Evolutionary conservation across 1,140 invertebrate species (phyloP).

Genomic region (Drosophila sulfurigaster): DNA sequence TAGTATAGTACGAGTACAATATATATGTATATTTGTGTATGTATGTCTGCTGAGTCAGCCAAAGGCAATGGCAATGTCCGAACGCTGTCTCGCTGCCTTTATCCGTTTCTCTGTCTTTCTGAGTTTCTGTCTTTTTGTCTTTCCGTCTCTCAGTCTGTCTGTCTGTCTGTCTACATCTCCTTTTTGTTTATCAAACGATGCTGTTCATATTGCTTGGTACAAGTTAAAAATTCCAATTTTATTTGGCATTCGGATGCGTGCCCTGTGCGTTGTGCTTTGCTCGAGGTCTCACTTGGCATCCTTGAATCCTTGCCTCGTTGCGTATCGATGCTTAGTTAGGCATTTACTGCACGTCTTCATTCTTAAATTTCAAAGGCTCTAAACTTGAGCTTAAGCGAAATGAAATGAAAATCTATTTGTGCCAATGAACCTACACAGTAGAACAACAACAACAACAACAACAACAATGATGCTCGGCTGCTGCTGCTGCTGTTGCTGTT

Average conservation of each 20-base stretch:
- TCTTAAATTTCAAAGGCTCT: constrained; percentile 66
- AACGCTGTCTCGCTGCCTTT: constrained; percentile 1
- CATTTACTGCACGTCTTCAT: constrained; percentile 63
- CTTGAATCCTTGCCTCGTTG: constrained; percentile 10
- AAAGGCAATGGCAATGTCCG: constrained; percentile 30
- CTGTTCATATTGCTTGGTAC: constrained; percentile 48
- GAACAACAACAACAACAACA: constrained; percentile 22
- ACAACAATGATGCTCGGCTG: background rate
- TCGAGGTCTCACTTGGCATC: background rate
- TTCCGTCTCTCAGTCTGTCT: background rate
- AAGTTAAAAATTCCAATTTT: constrained; percentile 63
- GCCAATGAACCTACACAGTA: constrained; percentile 17
- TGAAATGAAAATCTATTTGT: constrained; percentile 70
- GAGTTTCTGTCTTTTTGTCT: constrained; percentile 5
- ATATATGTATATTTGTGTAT: background rate
- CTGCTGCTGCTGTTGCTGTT: no score
- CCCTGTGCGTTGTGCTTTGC: background rate
- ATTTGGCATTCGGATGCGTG: constrained; percentile 48
- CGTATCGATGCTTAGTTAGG: constrained; percentile 47
- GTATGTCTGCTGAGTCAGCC: constrained; percentile 36
- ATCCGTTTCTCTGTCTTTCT: constrained; percentile 6
- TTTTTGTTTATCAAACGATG: constrained; percentile 60
- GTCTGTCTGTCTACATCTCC: constrained; percentile 29
- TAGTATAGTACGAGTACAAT: background rate
- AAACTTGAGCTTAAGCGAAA: constrained; percentile 36